A percentile compares a stretch with the other conserved stretches of the same genome.
phyloP scores from a whole-genome alignment of 2,797 vertebrate species.

The Calcarius lapponicus region DNA sequence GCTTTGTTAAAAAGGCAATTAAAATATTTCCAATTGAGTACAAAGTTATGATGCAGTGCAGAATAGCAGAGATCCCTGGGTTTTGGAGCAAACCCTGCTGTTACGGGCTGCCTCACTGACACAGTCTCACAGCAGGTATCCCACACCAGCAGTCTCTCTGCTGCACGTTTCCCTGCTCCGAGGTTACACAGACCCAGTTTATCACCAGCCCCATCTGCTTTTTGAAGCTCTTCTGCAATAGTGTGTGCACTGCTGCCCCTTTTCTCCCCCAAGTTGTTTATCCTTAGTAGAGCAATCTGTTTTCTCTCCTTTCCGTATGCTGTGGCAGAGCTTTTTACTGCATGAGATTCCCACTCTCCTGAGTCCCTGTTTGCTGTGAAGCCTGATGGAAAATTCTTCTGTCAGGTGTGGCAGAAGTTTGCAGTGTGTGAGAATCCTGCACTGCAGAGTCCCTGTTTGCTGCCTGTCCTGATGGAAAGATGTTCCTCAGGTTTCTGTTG shows the following conservation, averaged over 20 bases:
- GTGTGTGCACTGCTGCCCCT: neutral
- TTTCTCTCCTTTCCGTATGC: neutral
- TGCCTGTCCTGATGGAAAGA: neutral
- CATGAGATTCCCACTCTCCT: fast-evolving
- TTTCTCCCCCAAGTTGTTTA: neutral
- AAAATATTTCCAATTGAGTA: neutral
- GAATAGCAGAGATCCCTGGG: neutral
- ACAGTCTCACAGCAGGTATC: neutral
- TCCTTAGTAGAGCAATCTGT: neutral
- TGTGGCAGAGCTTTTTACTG: neutral
- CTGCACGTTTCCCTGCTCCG: neutral
- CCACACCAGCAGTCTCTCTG: neutral
- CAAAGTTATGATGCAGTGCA: neutral
- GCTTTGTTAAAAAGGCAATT: constrained; percentile 18
- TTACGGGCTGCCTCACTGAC: neutral
- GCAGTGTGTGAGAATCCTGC: neutral
- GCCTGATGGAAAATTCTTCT: neutral
- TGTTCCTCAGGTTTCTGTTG: neutral
- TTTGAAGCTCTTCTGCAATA: neutral
- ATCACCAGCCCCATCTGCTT: neutral
- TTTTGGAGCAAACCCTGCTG: neutral
- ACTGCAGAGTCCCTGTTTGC: neutral
- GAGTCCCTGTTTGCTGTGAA: neutral
- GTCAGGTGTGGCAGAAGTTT: neutral
- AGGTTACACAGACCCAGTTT: neutral